Evolutionary conservation across 92 coral and sea anemone genomes (phyloP), one percentile per base, ranked within the genome.

Genomic region (Blastomussa wellsi): DNA sequence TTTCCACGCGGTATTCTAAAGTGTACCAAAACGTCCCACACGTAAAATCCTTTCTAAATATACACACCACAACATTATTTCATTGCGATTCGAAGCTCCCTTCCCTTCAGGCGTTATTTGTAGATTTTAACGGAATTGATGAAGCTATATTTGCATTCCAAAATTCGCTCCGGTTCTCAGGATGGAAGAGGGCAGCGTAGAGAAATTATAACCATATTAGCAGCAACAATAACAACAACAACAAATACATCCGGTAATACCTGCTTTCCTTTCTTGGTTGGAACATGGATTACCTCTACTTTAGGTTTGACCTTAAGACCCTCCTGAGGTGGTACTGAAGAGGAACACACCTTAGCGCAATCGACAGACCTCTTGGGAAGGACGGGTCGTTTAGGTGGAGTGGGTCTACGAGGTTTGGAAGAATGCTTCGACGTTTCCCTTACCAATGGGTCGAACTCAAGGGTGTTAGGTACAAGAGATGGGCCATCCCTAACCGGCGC

Each of bases 371-470:
- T 91, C 65, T 92, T 92, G 37, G 92, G 93, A 32, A 88, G 90
- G 20, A 84, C 88, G 17, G 95, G 95, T 80, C 98, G 84, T 42
- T 79, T 93, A 24, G 98, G 98, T n/a, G 97, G 97, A 17, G 97
- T 92, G 42, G 97, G 94, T 60, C 95, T 82, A 29, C 79, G 68
- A 29, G 95, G 93, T 76, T 91, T 91, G 19, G 93, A 83, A 8
- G 86, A 10, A 28, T 16, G 31, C 69, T 80, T 90, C 2, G 55
- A 71, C 33, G 80, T 78, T 60, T 65, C 90, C 74, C 81, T 57
- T 7, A 73, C 12, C 79, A 94, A 75, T 2, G 98, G 95, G 60
- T 94, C 98, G 86, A 94, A 92, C 9, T 85, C 83, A 48, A 90
- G 70, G 44, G 86, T 83, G 28, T 74, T 75, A 44, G 81, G 77